These are phyloP conservation scores for Salarias fasciatus DNA, from an alignment of 2,797 vertebrate genomes.

Conservation along the genomic window DNA sequence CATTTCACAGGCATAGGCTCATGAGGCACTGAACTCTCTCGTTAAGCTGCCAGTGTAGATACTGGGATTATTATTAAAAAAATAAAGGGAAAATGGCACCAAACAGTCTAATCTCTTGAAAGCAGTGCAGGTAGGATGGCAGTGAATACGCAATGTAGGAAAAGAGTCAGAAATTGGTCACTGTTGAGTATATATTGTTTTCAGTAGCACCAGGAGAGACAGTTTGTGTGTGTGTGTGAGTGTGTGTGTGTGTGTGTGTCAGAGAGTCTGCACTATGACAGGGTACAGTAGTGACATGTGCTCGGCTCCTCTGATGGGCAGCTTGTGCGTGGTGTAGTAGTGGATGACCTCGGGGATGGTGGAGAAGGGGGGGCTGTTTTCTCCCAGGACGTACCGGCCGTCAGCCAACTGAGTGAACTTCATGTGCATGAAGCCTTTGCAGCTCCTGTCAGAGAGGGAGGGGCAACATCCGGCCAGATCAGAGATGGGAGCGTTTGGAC, in stretches of 20 bases:
- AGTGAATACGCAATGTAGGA: conserved; percentile 37
- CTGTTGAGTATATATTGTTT: conserved; percentile 41
- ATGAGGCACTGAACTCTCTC: conserved; percentile 49
- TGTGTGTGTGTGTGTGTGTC: conserved; percentile 54
- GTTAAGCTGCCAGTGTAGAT: conserved; percentile 53
- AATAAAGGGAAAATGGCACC: conserved; percentile 39
- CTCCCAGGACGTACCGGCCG: conserved; percentile 84
- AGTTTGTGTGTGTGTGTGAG: neutral
- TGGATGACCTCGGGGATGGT: conserved; percentile 88
- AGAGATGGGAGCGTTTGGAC: no score
- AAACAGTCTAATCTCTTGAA: conserved; percentile 37
- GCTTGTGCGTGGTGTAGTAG: conserved; percentile 87
- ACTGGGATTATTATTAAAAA: conserved; percentile 15
- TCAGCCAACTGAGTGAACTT: conserved; percentile 85
- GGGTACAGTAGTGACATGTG: conserved; percentile 90
- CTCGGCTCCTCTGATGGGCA: conserved; percentile 88
- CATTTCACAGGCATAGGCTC: conserved; percentile 48
- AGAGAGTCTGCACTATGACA: conserved; percentile 84
- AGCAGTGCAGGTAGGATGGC: conserved; percentile 45
- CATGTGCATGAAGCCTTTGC: conserved; percentile 92
- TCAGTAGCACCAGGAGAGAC: conserved; percentile 72
- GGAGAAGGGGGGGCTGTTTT: conserved; percentile 88
- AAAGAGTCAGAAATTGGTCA: conserved; percentile 7
- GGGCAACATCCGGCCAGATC: neutral
- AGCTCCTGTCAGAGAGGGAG: conserved; percentile 80